A percentile compares a stretch with the other conserved stretches of the same genome.
phyloP scores from a whole-genome alignment of 2,797 vertebrate species.

The Setipinna tenuifilis region DNA sequence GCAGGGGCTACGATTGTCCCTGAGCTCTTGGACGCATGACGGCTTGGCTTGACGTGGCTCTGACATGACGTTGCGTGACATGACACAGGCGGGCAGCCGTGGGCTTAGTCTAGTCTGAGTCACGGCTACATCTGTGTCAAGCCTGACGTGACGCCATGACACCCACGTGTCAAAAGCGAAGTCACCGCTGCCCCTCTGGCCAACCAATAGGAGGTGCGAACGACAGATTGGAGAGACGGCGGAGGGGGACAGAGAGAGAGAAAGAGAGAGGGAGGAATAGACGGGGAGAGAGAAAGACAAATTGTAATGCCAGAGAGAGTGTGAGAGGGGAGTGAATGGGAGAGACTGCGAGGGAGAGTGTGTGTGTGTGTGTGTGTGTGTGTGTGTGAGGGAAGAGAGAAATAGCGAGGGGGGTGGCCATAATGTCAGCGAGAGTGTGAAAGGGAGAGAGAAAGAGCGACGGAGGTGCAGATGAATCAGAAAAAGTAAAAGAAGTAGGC shows the following conservation, averaged over 20 bases:
- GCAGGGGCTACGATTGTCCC: no score
- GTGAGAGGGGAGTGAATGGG: no score
- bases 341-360: no score
- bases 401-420: no score
- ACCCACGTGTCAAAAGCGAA: conserved; percentile 12
- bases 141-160: background rate
- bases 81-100: no score
- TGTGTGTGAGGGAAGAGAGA: no score
- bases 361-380: no score
- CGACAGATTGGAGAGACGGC: background rate
- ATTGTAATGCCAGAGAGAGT: no score
- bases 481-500: conserved; percentile 11
- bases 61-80: no score
- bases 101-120: background rate
- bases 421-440: no score
- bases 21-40: no score
- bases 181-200: background rate
- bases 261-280: background rate
- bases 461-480: background rate
- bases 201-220: background rate
- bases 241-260: background rate
- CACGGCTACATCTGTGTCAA: background rate
- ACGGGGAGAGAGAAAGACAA: background rate
- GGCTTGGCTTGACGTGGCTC: no score
- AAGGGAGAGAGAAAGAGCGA: background rate